Percentiles rank a stretch among this genome's conserved stretches.
phyloP scores from a whole-genome alignment of 1,140 invertebrate species.

The Drosophila persimilis region DNA sequence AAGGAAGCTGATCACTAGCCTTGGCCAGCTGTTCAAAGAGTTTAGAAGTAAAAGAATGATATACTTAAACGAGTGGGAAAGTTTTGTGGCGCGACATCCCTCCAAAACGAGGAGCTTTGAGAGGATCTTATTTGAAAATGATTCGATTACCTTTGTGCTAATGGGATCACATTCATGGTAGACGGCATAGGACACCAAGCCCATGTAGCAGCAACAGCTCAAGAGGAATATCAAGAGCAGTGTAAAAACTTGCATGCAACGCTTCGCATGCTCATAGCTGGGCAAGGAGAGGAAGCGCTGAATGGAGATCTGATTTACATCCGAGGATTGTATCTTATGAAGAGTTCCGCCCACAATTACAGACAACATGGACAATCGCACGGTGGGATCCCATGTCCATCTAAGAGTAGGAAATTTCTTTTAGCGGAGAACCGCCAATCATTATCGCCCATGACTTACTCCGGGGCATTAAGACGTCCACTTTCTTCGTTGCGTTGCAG shows the following conservation, averaged over 20 bases:
- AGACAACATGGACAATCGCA: slow-evolving; percentile 91
- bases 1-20: slow-evolving; percentile 89
- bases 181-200: slow-evolving; percentile 90
- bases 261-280: slow-evolving; percentile 62
- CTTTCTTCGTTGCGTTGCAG: slow-evolving; percentile 88
- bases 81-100: too few relatives aligned
- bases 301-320: slow-evolving; percentile 92
- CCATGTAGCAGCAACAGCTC: slow-evolving; percentile 88
- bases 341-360: slow-evolving; percentile 91
- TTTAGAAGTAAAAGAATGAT: background rate
- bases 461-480: slow-evolving; percentile 89
- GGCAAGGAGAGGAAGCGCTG: slow-evolving; percentile 88
- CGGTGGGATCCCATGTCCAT: slow-evolving; percentile 88
- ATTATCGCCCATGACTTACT: slow-evolving; percentile 84
- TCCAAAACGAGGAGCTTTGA: too few relatives aligned
- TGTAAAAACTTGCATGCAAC: slow-evolving; percentile 86
- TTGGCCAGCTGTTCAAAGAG: slow-evolving; percentile 84
- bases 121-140: too few relatives aligned
- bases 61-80: too few relatives aligned
- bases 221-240: slow-evolving; percentile 86
- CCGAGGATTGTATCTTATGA: slow-evolving; percentile 93
- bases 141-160: slow-evolving; percentile 83
- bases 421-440: slow-evolving; percentile 15
- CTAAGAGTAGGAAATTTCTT: slow-evolving; percentile 82
- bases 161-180: slow-evolving; percentile 92